Evolutionary conservation across 1,140 invertebrate species (phyloP), one percentile per base, ranked within the genome.

Genomic region (Arctopsyche grandis): DNA sequence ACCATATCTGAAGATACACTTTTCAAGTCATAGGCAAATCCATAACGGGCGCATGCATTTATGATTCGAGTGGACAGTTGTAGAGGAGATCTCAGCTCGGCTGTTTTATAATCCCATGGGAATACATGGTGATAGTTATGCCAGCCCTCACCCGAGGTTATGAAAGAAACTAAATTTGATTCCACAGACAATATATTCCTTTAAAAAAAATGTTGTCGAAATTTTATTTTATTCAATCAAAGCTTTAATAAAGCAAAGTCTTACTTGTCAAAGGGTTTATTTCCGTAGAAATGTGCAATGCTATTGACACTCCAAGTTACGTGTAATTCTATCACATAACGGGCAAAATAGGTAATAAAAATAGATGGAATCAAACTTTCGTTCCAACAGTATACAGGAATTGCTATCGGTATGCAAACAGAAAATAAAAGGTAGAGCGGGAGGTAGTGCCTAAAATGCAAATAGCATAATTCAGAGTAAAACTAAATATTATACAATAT

Each of bases 271-370:
- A 87, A 89, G 24, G 88, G 87, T 69, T 85, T 87, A 7, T 85
- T 87, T 0, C 88, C 88, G 79, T 85, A 89, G 16, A 87, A 75
- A 83, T 89, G 88, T 0, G 88, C 87, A 5, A 85, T 84, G 77
- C 94, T 95, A 85, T 98, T 98, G 0, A 98, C 95, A 0, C 94
- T 86, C 96, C 96, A 98, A 0, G 96, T 98, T 0, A 91, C 85
- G 84, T 98, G 92, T 5, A 98, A 87, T 29, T 90, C 89, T 0
- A 92, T 1, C 0, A 91, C 87, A 84, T 96, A 96, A 48, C 96
- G 90, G n/a, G 92, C 86, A 38, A 97, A 86, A 29, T 90, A 91
- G 19, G 86, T 83, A 0, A 88, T 83, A 75, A 92, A 90, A 81
- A 92, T 87, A 0, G 91, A 86, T 24, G 87, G 86, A 81, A 87